Percentiles rank a stretch among this genome's conserved stretches.
phyloP scores from a whole-genome alignment of 1,140 invertebrate species.

The Bombus waltoni region DNA sequence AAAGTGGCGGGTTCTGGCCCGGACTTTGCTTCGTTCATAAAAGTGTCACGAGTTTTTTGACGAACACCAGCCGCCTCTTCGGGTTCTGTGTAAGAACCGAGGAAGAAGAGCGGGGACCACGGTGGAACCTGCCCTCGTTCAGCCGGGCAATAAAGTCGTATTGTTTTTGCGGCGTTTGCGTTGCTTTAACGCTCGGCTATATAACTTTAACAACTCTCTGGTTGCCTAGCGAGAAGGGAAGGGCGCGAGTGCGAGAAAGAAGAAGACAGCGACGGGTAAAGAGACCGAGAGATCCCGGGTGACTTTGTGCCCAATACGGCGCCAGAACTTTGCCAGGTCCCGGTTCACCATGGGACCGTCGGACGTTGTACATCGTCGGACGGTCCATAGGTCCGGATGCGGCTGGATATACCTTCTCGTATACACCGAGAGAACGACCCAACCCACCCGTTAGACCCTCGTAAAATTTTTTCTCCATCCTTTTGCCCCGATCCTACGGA shows the following conservation, averaged over 20 bases:
- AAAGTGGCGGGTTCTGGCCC: not conserved
- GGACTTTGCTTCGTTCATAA: conserved; percentile 25
- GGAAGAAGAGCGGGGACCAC: too few relatives aligned
- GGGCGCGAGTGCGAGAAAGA: conserved; percentile 2
- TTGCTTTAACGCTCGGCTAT: conserved; percentile 76
- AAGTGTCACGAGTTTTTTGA: conserved; percentile 61
- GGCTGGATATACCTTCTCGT: conserved; percentile 68
- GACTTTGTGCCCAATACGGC: conserved; percentile 73
- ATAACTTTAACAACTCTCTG: conserved; percentile 79
- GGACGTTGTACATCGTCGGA: conserved; percentile 69
- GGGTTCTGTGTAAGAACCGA: too few relatives aligned
- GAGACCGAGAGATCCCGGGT: conserved; percentile 34
- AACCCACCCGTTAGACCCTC: conserved; percentile 74
- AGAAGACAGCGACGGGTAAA: conserved; percentile 28
- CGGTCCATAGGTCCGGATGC: conserved; percentile 67
- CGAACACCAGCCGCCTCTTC: conserved; percentile 44
- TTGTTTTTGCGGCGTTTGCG: conserved; percentile 78
- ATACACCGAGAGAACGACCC: conserved; percentile 59
- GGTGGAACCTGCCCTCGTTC: not conserved
- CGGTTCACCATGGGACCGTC: conserved; percentile 60
- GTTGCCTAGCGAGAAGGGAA: conserved; percentile 7
- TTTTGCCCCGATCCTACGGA: conserved; percentile 63
- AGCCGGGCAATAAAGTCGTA: conserved; percentile 75
- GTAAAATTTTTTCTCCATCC: conserved; percentile 74
- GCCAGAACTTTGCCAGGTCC: conserved; percentile 67